A percentile compares a stretch with the other conserved stretches of the same genome.
Conservation (phyloP, 2,888 invertebrate species). For the Gymnocheta viridis region DNA sequence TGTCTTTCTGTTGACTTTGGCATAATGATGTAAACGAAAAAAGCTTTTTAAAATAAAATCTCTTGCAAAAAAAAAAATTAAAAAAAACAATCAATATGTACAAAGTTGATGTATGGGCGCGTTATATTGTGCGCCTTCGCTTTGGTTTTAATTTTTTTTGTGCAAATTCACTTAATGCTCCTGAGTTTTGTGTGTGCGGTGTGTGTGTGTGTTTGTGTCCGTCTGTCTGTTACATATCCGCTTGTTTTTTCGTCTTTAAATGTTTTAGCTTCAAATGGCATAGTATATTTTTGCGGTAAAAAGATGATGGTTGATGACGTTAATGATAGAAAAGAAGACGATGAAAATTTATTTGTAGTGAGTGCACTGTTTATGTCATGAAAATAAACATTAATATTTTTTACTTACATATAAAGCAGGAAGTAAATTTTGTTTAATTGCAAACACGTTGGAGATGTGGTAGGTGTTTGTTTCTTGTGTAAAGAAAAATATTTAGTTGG, state of each 20-base stretch:
- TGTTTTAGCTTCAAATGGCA: conserved; percentile 38
- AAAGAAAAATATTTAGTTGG: too few species aligned
- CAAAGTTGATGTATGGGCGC: conserved; percentile 38
- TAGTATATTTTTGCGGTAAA: conserved; percentile 44
- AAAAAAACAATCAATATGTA: conserved; percentile 7
- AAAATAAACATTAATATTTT: not conserved
- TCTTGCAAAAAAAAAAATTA: not conserved
- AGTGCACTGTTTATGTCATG: not conserved
- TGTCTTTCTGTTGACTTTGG: conserved; percentile 31
- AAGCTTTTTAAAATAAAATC: conserved; percentile 3
- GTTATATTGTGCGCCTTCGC: conserved; percentile 32
- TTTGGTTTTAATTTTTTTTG: conserved; percentile 13
- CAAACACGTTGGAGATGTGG: not conserved
- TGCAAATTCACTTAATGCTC: not conserved
- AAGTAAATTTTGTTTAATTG: conserved; percentile 8
- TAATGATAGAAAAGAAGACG: conserved; percentile 16
- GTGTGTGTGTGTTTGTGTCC: not conserved
- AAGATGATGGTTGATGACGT: conserved; percentile 38
- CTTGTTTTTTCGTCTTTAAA: conserved; percentile 39
- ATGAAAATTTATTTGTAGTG: conserved; percentile 4
- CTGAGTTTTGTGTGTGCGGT: not conserved
- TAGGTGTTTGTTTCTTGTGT: not conserved
- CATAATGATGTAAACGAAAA: conserved; percentile 46
- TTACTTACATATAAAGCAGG: not conserved
- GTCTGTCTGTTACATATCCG: conserved; percentile 64